Base-by-base conservation (phyloP, 2,888 invertebrate species). In the Thereva unica region DNA sequence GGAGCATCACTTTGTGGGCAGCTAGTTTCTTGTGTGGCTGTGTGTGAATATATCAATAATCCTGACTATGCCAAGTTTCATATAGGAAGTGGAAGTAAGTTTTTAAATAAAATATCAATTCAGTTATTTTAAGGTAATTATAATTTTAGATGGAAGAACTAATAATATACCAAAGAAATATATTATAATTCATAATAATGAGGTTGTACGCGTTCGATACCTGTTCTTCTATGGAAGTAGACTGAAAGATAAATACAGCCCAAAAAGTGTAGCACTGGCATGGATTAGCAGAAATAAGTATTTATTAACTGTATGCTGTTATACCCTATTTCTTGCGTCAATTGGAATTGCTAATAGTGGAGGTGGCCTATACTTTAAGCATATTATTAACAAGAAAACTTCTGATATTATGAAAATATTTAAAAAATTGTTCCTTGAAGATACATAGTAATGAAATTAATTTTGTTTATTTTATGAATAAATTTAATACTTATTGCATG, bases 31-130 rank as follows among this genome's bases (percentile, higher is more conserved):
- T 89, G 91, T 76, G 84, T 93, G 54, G 92, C 92, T 3, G 80
- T 93, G 69, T 91, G 93, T 80, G 91, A 94, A 82, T 85, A 92
- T 63, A 85, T 93, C 54, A 85, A 91, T 78, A 87, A 91, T 75
- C 85, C 87, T 1, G 84, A 86, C 64, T 84, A 84, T 70, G 84
- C 86, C 5, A 84, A 84, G 74, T 84, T 83, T 71, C 84, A 84
- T 71, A 84, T 83, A 74, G 71, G 72, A 44, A 70, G 71, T 74
- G 50, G 54, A 65, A 8, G 23, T 52, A 10, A 5, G 5, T 49
- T 40, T 44, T 4, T 54, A 10, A 10, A 6, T n/a, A 37, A n/a
- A 53, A 7, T 38, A 7, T 49, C 7, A 23, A 54, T 10, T 45
- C n/a, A 45, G n/a, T n/a, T 23, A 23, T 23, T 44, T 41, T 35